Evolutionary conservation across 1,140 invertebrate genomes (phyloP).

Genomic region (Ceratosolen solmsi): DNA sequence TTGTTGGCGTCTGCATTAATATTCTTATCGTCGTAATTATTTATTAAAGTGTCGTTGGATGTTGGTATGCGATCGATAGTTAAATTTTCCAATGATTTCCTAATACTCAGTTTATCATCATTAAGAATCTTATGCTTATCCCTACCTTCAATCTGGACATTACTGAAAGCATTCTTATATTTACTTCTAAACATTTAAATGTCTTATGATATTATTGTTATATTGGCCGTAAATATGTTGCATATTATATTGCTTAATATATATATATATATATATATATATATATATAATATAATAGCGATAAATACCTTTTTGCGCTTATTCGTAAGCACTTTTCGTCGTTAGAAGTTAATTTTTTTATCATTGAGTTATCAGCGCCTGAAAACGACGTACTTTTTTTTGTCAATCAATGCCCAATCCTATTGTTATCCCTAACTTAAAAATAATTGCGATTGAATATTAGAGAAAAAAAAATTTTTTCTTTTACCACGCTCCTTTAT

Average conservation of each 20-base stretch:
- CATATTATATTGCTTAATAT: background rate
- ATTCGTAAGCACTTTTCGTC: background rate
- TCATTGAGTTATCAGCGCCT: background rate
- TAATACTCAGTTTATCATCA: background rate
- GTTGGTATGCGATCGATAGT: background rate
- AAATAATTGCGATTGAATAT: background rate
- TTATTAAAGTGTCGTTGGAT: background rate
- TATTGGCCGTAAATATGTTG: background rate
- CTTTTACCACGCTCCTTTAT: background rate
- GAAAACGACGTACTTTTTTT: background rate
- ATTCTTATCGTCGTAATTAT: background rate
- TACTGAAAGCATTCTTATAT: background rate
- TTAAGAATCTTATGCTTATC: background rate
- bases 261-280: background rate
- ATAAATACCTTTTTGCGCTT: background rate
- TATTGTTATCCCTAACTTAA: background rate
- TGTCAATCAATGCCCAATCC: background rate
- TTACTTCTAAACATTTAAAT: constrained; percentile 7
- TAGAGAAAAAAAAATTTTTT: background rate
- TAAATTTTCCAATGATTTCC: background rate
- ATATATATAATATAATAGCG: background rate
- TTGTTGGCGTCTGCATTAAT: background rate
- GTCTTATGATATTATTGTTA: background rate
- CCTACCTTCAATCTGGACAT: background rate
- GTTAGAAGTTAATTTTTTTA: background rate